These are phyloP conservation scores for Sciurus vulgaris DNA, from an alignment of 2,797 vertebrate genomes.

Conservation along the genomic window DNA sequence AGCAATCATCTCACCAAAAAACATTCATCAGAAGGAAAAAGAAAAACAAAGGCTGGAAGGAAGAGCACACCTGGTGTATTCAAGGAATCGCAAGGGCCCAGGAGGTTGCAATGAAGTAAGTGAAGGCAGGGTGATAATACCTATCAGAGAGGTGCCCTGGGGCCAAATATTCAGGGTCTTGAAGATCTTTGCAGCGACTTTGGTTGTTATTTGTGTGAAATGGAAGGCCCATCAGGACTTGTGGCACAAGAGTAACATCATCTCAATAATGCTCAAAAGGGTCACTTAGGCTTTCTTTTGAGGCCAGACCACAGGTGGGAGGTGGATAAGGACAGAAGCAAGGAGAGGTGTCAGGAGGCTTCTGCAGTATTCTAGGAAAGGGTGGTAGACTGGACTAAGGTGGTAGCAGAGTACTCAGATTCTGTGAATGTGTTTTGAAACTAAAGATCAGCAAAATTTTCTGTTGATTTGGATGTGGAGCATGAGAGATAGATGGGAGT, in stretches of 20 bases:
- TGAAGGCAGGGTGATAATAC: not conserved
- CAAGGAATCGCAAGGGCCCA: not conserved
- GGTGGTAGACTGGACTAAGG: not conserved
- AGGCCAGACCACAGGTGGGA: not conserved
- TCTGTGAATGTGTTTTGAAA: not conserved
- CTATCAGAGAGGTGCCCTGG: not conserved
- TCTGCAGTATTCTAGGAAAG: not conserved
- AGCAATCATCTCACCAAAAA: not conserved
- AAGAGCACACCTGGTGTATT: not conserved
- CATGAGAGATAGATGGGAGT: not conserved
- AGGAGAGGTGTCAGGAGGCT: not conserved
- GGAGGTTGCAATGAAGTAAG: not conserved
- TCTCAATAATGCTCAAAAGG: not conserved
- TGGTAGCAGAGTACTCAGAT: not conserved
- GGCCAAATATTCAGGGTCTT: not conserved
- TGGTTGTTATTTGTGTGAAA: not conserved
- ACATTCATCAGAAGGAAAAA: not conserved
- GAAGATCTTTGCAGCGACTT: not conserved
- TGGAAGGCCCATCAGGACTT: not conserved
- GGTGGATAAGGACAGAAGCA: not conserved
- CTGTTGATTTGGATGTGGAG: not conserved
- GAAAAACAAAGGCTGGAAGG: not conserved
- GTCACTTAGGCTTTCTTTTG: not conserved
- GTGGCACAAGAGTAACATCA: not conserved
- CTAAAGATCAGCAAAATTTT: slow-evolving; percentile 29